These are phyloP conservation scores for Serinus canaria DNA, from an alignment of 2,113 vertebrate species.

Conservation along the genomic window DNA sequence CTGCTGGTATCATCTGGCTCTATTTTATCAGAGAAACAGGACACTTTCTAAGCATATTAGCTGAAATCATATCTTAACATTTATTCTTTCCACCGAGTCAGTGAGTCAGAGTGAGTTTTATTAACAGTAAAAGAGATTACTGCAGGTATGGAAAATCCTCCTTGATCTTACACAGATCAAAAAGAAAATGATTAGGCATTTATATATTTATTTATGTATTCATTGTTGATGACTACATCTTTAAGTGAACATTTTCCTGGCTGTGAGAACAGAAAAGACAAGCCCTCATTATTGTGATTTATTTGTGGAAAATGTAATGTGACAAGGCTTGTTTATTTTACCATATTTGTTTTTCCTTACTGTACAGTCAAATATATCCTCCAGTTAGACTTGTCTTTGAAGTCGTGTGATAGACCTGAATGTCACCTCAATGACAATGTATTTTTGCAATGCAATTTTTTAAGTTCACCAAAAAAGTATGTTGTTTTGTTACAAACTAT, in stretches of 20 bases:
- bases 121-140: not conserved
- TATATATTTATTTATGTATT: not conserved
- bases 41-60: not conserved
- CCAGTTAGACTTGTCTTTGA: slow-evolving; percentile 10
- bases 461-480: not conserved
- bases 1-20: not conserved
- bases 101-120: not conserved
- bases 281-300: not conserved
- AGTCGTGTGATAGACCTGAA: not conserved
- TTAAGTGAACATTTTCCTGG: not conserved
- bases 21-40: not conserved
- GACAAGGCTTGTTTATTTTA: slow-evolving; percentile 21
- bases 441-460: not conserved
- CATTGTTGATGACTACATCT: not conserved
- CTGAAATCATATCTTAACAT: not conserved
- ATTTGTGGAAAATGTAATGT: slow-evolving; percentile 16
- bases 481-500: not conserved
- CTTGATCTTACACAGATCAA: slow-evolving; percentile 12
- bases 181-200: not conserved
- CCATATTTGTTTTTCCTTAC: not conserved
- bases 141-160: not conserved
- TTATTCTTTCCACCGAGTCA: not conserved
- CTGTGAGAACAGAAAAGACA: not conserved
- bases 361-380: not conserved
- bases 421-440: not conserved